Evolutionary conservation across 2,888 invertebrate genomes (phyloP).

Genomic region (Pemphredon lugubris): DNA sequence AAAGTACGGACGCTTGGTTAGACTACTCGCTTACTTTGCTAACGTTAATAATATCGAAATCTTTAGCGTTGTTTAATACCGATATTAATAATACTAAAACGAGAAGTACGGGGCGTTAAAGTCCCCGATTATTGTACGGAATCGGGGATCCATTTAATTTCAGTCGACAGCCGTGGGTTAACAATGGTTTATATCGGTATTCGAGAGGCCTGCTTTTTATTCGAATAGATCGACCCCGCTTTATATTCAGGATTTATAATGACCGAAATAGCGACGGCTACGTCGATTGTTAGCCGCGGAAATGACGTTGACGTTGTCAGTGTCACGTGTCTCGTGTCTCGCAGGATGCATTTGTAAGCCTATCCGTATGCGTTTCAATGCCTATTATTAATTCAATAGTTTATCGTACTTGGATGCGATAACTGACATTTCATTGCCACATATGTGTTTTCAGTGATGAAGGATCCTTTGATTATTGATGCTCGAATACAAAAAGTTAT

Average conservation of each 20-base stretch:
- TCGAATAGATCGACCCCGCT: neutral
- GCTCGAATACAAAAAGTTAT: slow-evolving; percentile 1
- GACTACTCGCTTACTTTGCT: no score
- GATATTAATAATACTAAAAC: no score
- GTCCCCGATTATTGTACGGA: no score
- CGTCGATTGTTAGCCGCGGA: slow-evolving; percentile 56
- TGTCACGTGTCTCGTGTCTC: slow-evolving; percentile 35
- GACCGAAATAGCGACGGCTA: slow-evolving; percentile 37
- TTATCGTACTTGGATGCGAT: neutral
- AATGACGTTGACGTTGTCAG: slow-evolving; percentile 58
- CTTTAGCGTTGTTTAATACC: no score
- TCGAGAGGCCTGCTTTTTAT: slow-evolving; percentile 7
- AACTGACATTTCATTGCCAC: neutral
- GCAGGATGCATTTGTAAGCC: slow-evolving; percentile 2
- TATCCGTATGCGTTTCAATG: neutral
- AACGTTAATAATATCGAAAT: no score
- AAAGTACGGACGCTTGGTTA: no score
- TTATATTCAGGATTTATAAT: slow-evolving; percentile 39
- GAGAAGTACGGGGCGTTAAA: no score
- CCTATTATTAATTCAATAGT: slow-evolving; percentile 26
- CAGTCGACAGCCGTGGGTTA: neutral
- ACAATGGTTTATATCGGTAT: slow-evolving; percentile 30
- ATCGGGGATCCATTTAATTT: no score
- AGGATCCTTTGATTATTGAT: slow-evolving; percentile 44
- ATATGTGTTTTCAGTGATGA: slow-evolving; percentile 38